These are phyloP conservation scores for Smutsia temminckii DNA, from an alignment of 2,797 vertebrate genomes.

Conservation along the genomic window DNA sequence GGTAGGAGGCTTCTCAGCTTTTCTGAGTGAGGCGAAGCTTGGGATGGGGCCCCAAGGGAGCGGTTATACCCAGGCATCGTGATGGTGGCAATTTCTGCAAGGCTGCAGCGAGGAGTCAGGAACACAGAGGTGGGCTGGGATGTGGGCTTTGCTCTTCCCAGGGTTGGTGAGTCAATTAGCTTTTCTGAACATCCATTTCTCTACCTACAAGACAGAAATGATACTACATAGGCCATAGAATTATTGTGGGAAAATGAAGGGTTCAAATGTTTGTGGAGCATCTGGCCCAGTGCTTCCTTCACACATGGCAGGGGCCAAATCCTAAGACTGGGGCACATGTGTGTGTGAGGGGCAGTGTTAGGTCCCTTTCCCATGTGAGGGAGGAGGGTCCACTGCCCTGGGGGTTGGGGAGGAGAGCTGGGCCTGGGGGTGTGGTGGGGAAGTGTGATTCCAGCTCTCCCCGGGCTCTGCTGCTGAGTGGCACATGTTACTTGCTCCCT, in stretches of 20 bases:
- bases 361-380: neutral
- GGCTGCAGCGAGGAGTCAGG: neutral
- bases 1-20: neutral
- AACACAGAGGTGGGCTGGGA: neutral
- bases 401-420: neutral
- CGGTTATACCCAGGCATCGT: rapidly evolving
- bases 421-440: neutral
- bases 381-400: neutral
- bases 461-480: neutral
- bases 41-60: neutral
- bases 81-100: neutral
- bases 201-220: too few species aligned
- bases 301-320: neutral
- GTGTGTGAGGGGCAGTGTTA: too few species aligned
- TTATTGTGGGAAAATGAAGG: neutral
- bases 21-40: neutral
- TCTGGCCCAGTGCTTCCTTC: neutral
- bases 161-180: neutral
- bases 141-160: neutral
- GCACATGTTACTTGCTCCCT: rapidly evolving
- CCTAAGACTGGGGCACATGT: neutral
- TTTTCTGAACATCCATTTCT: neutral
- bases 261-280: rapidly evolving
- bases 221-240: neutral
- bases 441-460: neutral